Conservation (phyloP, 2,888 invertebrate genomes). For the Callimorpha dominula region DNA sequence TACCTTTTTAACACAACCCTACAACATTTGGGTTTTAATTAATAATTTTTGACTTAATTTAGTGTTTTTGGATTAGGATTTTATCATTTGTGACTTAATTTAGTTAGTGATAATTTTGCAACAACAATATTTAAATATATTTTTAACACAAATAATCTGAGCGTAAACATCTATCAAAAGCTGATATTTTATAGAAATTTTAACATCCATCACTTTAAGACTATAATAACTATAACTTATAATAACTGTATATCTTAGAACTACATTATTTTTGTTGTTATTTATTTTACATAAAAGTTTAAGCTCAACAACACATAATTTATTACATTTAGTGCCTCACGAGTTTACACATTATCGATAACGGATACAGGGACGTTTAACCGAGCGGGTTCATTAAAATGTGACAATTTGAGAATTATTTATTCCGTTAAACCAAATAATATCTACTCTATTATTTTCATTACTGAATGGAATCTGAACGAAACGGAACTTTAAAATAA, state of each 20-base stretch:
- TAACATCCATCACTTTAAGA: constrained; percentile 25
- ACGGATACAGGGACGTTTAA: constrained; percentile 43
- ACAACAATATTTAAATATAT: not conserved
- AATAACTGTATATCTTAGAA: constrained; percentile 27
- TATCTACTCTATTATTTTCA: constrained; percentile 20
- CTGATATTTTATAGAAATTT: constrained; percentile 20
- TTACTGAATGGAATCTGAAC: constrained; percentile 12
- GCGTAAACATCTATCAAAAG: constrained; percentile 27
- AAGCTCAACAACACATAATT: constrained; percentile 56
- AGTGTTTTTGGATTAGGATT: not conserved
- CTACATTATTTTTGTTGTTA: constrained; percentile 40
- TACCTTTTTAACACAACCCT: not conserved
- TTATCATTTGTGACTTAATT: not conserved
- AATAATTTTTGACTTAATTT: not conserved
- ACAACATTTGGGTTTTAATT: not conserved
- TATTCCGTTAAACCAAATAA: not conserved
- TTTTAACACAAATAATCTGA: constrained; percentile 17
- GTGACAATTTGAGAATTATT: constrained; percentile 5
- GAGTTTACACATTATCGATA: constrained; percentile 31
- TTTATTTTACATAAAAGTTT: constrained; percentile 44
- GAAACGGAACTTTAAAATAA: not conserved
- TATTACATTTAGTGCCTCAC: constrained; percentile 56
- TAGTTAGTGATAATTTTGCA: not conserved
- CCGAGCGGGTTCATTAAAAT: constrained; percentile 21
- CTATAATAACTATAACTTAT: constrained; percentile 34